Base-by-base conservation (phyloP, 1,140 invertebrate species). In the Tetramorium simillimum region DNA sequence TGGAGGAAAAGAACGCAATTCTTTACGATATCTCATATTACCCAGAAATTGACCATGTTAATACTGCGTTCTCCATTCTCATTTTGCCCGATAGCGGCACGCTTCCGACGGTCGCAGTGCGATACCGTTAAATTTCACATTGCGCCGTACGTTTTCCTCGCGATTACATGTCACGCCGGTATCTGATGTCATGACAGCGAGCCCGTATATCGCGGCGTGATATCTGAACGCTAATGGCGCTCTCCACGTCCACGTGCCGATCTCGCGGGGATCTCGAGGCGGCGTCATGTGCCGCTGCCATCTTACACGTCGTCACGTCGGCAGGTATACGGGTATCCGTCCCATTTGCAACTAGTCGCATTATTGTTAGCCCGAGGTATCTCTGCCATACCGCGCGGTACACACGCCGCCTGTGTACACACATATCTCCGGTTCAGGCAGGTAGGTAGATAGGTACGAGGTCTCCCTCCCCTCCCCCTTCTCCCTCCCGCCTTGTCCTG, bases 361-460 rank as follows among this genome's bases (percentile, higher is more conserved):
- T 91, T 91, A 91, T 91, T 91, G 90, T 91, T 89, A 89, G 90
- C 86, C 89, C 77, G 90, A 85, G 90, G 89, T 91, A 92, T 90
- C 88, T 90, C 88, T 88, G 88, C 87, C 88, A 90, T 88, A 87
- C 91, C 90, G 90, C 88, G 87, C 21, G 49, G 90, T 86, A 88
- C 81, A 82, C 82, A 87, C 86, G 73, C 63, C 86, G 73, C 63
- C 82, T 91, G 84, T 91, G 81, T 91, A 89, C 90, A 88, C 88
- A 91, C 86, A 88, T 91, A 91, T 91, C 78, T 92, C 81, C 81
- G 72, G 89, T 82, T 82, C 89, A 62, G 86, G 82, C 65, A 85
- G 60, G 60, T 65, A 63, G 78, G 62, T 76, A 88, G 90, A 49
- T 56, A 53, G 65, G 82, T 75, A 91, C 87, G 89, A 86, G 84